Conservation (phyloP, 2,113 vertebrate genomes). For the Toxotes jaculatrix region DNA sequence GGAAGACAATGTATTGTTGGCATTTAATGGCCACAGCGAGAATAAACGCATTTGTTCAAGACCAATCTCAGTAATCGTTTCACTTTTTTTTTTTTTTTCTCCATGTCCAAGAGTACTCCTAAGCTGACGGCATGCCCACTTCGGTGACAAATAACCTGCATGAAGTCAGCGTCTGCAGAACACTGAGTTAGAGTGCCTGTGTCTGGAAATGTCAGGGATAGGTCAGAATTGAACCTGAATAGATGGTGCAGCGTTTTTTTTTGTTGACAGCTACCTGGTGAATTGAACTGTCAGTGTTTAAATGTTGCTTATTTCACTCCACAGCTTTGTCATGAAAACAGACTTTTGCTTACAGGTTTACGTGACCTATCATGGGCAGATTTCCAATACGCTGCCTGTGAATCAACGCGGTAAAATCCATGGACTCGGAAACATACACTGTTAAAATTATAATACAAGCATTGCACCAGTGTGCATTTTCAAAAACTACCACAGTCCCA, state of each 20-base stretch:
- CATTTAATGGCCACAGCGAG: conserved; percentile 43
- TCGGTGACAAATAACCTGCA: conserved; percentile 71
- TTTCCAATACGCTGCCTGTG: neutral
- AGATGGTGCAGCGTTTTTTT: conserved; percentile 43
- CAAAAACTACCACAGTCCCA: too few species aligned
- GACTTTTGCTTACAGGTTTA: conserved; percentile 24
- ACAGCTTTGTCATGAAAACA: conserved; percentile 53
- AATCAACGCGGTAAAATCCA: neutral
- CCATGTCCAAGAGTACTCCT: neutral
- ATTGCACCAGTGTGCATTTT: neutral
- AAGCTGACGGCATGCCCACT: conserved; percentile 24
- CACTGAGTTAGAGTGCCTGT: conserved; percentile 36
- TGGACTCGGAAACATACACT: neutral
- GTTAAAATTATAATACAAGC: fast-evolving
- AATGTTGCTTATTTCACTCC: conserved; percentile 55
- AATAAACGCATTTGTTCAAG: conserved; percentile 49
- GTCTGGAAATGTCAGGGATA: conserved; percentile 77
- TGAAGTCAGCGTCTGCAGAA: conserved; percentile 58
- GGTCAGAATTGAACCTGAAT: conserved; percentile 70
- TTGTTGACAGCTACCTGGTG: conserved; percentile 61
- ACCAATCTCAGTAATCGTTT: conserved; percentile 31
- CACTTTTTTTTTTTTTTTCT: conserved; percentile 12
- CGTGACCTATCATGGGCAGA: conserved; percentile 14
- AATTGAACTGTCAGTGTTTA: conserved; percentile 70
- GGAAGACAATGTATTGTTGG: conserved; percentile 24